These are phyloP conservation scores for Catalaphyllia jardinei DNA, from an alignment of 64 coral and sea anemone genomes.

Conservation along the genomic window DNA sequence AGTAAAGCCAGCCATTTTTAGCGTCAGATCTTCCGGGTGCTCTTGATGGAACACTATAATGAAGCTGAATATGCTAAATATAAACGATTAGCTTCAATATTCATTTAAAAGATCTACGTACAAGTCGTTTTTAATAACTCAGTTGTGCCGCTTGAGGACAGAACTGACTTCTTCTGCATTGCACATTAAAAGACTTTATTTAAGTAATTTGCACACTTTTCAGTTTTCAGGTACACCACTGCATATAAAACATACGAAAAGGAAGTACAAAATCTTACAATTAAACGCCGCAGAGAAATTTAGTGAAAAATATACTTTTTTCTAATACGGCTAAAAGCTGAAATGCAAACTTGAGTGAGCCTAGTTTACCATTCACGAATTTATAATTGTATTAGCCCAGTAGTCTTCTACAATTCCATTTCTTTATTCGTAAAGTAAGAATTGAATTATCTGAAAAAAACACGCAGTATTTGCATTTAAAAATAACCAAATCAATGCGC, in stretches of 20 bases:
- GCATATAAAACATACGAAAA: not conserved
- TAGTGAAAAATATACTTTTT: not conserved
- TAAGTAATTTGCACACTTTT: not conserved
- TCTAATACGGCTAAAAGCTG: not conserved
- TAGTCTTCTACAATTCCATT: not conserved
- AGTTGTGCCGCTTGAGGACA: not conserved
- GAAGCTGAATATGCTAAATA: not conserved
- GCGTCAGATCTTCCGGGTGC: not conserved
- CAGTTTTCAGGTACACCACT: not conserved
- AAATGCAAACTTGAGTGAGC: not conserved
- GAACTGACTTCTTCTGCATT: too few relatives aligned
- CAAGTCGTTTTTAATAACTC: not conserved
- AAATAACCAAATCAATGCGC: too few relatives aligned
- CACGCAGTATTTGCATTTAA: too few relatives aligned
- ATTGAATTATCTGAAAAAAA: too few relatives aligned
- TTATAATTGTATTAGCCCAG: not conserved
- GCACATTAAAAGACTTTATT: not conserved
- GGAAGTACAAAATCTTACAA: not conserved
- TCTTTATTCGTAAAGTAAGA: not conserved
- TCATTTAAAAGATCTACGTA: not conserved
- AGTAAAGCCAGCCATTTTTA: not conserved
- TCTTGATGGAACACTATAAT: not conserved
- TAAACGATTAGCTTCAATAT: not conserved
- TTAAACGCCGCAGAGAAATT: not conserved
- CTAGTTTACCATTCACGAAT: not conserved